phyloP scores from a whole-genome alignment of 2,888 invertebrate genomes.

The Megaustenia siamemsis region DNA sequence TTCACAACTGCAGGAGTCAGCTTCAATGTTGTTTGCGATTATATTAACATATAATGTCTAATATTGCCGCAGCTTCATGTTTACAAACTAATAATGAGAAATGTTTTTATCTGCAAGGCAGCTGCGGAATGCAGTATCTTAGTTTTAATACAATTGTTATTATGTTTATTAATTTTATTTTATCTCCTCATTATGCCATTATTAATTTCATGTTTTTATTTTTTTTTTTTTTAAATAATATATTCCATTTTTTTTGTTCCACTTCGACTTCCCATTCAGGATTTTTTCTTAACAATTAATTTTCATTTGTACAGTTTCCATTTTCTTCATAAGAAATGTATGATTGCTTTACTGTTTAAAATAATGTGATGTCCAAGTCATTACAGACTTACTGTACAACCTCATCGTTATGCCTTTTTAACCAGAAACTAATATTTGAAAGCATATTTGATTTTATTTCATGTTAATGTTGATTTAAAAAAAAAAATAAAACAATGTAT shows the following conservation, averaged over 20 bases:
- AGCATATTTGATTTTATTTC: not conserved
- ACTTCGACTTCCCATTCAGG: not conserved
- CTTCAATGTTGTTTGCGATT: no score
- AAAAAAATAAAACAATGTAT: not conserved
- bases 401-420: not conserved
- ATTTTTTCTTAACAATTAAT: slow-evolving; percentile 5
- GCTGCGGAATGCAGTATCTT: slow-evolving; percentile 19
- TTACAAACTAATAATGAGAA: not conserved
- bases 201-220: not conserved
- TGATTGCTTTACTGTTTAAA: not conserved
- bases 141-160: not conserved
- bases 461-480: not conserved
- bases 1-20: not conserved
- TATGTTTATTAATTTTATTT: slow-evolving; percentile 19
- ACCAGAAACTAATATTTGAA: not conserved
- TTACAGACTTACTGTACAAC: not conserved
- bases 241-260: not conserved
- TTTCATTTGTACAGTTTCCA: slow-evolving; percentile 16
- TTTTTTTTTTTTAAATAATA: not conserved
- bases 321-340: not conserved
- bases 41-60: not conserved
- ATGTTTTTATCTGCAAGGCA: slow-evolving; percentile 35
- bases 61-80: not conserved
- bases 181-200: not conserved
- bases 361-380: not conserved